These are phyloP conservation scores for Tipula helvola DNA, from an alignment of 2,888 invertebrate genomes.

Conservation along the genomic window DNA sequence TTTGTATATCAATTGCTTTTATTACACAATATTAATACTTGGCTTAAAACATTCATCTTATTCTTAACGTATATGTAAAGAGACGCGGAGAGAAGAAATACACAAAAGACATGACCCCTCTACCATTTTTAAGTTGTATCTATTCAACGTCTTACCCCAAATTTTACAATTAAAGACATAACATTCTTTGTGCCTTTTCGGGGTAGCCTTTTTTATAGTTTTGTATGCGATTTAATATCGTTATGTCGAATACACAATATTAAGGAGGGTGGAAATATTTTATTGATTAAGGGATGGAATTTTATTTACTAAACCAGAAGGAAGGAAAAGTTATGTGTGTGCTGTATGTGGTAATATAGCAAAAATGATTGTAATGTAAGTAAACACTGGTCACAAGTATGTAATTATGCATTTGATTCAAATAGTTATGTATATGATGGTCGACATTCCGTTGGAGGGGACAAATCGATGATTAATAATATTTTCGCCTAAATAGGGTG, in stretches of 20 bases:
- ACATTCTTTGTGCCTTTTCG: background rate
- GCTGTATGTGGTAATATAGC: background rate
- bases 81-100: background rate
- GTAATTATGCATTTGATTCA: background rate
- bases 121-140: background rate
- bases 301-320: background rate
- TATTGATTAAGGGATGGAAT: background rate
- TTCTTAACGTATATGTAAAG: background rate
- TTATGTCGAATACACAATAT: background rate
- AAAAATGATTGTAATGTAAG: background rate
- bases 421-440: background rate
- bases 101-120: background rate
- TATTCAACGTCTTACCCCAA: background rate
- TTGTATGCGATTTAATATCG: background rate
- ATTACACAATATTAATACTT: background rate
- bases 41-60: background rate
- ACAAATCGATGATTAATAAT: background rate
- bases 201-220: background rate
- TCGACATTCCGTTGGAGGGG: background rate
- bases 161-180: background rate
- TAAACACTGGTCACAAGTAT: background rate
- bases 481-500: background rate
- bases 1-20: background rate
- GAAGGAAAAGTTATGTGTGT: background rate
- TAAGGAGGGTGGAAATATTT: background rate